Conservation (phyloP, 2,797 vertebrate species). For the Myotis myotis region DNA sequence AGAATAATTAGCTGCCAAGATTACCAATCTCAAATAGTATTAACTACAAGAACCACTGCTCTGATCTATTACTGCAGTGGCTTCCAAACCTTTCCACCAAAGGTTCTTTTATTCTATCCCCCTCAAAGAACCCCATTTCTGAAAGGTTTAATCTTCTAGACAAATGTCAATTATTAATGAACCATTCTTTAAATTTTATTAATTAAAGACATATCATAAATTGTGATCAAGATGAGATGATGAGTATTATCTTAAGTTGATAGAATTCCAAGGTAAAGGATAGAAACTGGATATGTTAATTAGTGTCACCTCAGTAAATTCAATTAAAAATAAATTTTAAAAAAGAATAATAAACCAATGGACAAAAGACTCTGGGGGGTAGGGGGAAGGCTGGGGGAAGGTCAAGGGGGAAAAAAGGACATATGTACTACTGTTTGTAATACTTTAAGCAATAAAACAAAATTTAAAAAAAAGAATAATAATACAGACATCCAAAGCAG, state of each 20-base stretch:
- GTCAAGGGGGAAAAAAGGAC: too few species aligned
- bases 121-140: constrained; percentile 5
- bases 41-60: constrained; percentile 12
- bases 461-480: neutral
- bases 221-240: constrained; percentile 25
- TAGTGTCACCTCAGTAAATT: neutral
- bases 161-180: constrained; percentile 42
- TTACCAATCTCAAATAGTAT: constrained; percentile 15
- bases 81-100: neutral
- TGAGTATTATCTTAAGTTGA: neutral
- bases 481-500: neutral
- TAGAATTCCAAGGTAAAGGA: constrained; percentile 41
- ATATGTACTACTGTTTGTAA: too few species aligned
- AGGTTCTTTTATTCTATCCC: neutral
- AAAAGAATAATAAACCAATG: neutral
- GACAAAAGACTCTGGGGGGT: too few species aligned
- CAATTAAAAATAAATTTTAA: neutral
- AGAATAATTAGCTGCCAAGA: constrained; percentile 41
- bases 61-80: neutral
- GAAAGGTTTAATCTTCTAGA: constrained; percentile 2
- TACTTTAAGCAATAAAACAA: too few species aligned
- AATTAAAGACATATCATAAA: constrained; percentile 41
- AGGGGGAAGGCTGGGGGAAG: too few species aligned
- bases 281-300: constrained; percentile 23
- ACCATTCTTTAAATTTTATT: constrained; percentile 22